These are phyloP conservation scores for Cyclophora punctaria DNA, from an alignment of 2,888 invertebrate species.

Conservation along the genomic window DNA sequence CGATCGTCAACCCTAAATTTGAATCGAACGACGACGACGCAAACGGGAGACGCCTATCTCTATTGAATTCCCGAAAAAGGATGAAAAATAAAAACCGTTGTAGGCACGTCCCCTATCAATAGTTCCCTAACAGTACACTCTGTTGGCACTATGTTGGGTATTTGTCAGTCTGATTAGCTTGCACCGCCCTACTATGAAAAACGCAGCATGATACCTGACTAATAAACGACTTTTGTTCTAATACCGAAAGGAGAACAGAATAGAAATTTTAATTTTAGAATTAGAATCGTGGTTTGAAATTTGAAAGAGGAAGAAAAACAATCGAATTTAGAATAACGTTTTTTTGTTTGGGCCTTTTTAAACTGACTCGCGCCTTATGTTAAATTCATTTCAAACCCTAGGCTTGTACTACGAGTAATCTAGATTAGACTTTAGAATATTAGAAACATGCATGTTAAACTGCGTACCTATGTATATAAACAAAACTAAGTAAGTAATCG, in stretches of 20 bases:
- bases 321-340: no score
- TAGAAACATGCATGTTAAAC: no score
- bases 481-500: no score
- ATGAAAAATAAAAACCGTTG: conserved; percentile 55
- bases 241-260: conserved; percentile 1
- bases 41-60: conserved; percentile 65
- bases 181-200: conserved; percentile 36
- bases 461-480: no score
- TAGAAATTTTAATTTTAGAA: no score
- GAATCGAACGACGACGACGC: conserved; percentile 52
- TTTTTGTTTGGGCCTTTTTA: no score
- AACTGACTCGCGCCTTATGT: no score
- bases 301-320: no score
- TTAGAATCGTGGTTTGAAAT: no score
- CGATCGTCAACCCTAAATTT: conserved; percentile 49
- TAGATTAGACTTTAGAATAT: no score
- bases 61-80: conserved; percentile 72
- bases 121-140: conserved; percentile 36
- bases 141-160: conserved; percentile 44
- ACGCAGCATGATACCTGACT: conserved; percentile 54
- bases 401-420: no score
- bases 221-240: conserved; percentile 40
- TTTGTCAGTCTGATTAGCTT: conserved; percentile 73
- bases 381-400: no score
- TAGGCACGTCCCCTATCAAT: conserved; percentile 44